Percentiles rank a stretch among this genome's conserved stretches.
These are phyloP conservation scores for Bombus waltoni DNA, from an alignment of 1,140 invertebrate species.

Conservation along the genomic window DNA sequence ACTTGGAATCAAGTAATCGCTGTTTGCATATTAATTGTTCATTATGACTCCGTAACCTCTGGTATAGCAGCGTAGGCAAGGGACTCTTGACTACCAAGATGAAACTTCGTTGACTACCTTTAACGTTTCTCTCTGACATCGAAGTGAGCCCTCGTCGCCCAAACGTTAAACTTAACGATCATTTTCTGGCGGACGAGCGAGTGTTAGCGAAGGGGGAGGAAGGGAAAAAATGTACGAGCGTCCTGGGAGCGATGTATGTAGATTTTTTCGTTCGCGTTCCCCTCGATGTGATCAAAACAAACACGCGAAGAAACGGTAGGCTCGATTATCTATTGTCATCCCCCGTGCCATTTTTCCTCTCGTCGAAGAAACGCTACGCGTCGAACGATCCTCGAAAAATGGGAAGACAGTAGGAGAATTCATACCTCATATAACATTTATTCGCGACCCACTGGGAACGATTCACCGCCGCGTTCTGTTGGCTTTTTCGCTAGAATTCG, in stretches of 20 bases:
- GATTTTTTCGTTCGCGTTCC: slow-evolving; percentile 56
- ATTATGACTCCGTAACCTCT: slow-evolving; percentile 70
- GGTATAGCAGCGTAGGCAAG: slow-evolving; percentile 39
- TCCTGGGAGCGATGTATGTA: slow-evolving; percentile 65
- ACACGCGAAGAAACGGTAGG: slow-evolving; percentile 21
- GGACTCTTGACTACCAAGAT: slow-evolving; percentile 47
- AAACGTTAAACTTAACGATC: not conserved
- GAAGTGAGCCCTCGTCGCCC: slow-evolving; percentile 5
- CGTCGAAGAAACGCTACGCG: not conserved
- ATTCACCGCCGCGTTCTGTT: slow-evolving; percentile 24
- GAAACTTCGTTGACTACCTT: slow-evolving; percentile 42
- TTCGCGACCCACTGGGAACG: slow-evolving; percentile 55
- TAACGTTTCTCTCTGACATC: slow-evolving; percentile 40
- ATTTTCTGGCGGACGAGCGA: not conserved
- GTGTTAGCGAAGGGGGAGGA: too few species aligned
- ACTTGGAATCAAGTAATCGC: slow-evolving; percentile 80
- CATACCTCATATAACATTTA: slow-evolving; percentile 59
- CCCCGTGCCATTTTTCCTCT: not conserved
- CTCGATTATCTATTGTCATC: slow-evolving; percentile 42
- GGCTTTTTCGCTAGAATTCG: slow-evolving; percentile 48
- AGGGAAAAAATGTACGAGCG: slow-evolving; percentile 31
- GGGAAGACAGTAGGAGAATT: not conserved
- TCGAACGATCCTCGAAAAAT: not conserved
- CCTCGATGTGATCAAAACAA: slow-evolving; percentile 10
- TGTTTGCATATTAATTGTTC: slow-evolving; percentile 82